Percentiles rank a stretch among this genome's conserved stretches.
phyloP scores from a whole-genome alignment of 1,140 invertebrate species.

The Pseudomyrmex dendroicus region DNA sequence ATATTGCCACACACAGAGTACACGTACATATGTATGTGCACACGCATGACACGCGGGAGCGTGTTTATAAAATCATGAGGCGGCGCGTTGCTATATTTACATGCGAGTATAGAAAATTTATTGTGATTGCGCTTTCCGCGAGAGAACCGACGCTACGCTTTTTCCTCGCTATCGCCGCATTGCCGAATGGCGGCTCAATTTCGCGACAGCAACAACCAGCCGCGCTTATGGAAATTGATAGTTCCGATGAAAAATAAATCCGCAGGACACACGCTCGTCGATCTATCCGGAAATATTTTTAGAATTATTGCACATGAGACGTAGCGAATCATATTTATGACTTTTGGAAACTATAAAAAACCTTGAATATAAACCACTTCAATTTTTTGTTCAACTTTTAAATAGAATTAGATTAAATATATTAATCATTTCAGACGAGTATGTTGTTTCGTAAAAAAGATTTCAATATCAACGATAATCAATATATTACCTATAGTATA shows the following conservation, averaged over 20 bases:
- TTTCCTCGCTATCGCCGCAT: constrained; percentile 15
- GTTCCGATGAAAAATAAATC: constrained; percentile 67
- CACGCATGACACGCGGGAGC: background rate
- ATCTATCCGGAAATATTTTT: background rate
- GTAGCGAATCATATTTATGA: background rate
- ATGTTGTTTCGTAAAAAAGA: constrained; percentile 6
- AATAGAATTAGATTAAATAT: too few species aligned
- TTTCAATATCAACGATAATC: background rate
- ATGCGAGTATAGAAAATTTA: constrained; percentile 68
- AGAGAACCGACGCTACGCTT: constrained; percentile 32
- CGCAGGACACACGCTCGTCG: background rate
- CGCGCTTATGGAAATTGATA: constrained; percentile 64
- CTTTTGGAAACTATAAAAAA: background rate
- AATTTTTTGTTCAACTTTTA: background rate
- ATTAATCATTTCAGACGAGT: too few species aligned
- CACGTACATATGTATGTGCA: background rate
- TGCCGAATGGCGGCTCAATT: constrained; percentile 54
- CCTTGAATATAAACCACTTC: background rate
- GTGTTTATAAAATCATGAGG: constrained; percentile 75
- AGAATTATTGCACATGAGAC: constrained; percentile 4
- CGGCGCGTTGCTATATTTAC: constrained; percentile 70
- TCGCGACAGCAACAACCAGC: constrained; percentile 53
- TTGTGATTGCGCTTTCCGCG: constrained; percentile 68
- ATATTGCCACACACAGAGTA: background rate
- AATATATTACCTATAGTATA: background rate